Base-by-base conservation (phyloP, 2,888 invertebrate genomes). In the Meganola albula region DNA sequence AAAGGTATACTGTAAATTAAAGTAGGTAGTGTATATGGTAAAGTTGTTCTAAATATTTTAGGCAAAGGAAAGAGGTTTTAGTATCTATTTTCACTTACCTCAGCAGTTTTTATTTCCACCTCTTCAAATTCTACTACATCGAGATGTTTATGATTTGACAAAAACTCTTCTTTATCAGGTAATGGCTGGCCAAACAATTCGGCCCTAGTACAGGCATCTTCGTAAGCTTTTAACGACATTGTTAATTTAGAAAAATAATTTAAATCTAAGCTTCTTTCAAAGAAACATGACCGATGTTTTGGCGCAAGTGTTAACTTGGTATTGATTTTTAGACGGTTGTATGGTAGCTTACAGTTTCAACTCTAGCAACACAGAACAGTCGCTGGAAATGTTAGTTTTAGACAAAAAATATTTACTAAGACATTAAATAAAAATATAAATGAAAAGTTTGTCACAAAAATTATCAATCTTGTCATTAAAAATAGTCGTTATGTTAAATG, bases 171-270 rank as follows among this genome's bases (percentile, higher is more conserved):
- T 62, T 88, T 87, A 48, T 88, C 86, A 0, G 93, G 94, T 52
- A 89, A 88, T 21, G 90, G 88, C 36, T 92, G 80, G 0, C 93
- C 94, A 46, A 94, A 86, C 28, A 94, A 74, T 66, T 94, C 94
- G 0, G 94, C 93, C 38, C 94, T 84, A 73, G 92, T 91, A 58
- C 93, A 93, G 37, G 93, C 93, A 65, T 92, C 90, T 71, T 92
- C 90, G 58, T 93, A 94, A 9, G 91, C 90, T 45, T 89, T 89
- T 63, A 90, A 86, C 9, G 89, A 85, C 90, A 90, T 90, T 54
- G 48, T 67, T 40, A 24, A 27, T 16, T 16, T 16, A 5, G 16
- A 5, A 16, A 5, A 16, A 16, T 5, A 16, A 16, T 6, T 6
- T 16, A 6, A n/a, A 6, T 16, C 16, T 16, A 20, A 7, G n/a